A percentile compares a stretch with the other conserved stretches of the same genome.
phyloP scores from a whole-genome alignment of 2,888 invertebrate species.

The Mimachlamys varia region DNA sequence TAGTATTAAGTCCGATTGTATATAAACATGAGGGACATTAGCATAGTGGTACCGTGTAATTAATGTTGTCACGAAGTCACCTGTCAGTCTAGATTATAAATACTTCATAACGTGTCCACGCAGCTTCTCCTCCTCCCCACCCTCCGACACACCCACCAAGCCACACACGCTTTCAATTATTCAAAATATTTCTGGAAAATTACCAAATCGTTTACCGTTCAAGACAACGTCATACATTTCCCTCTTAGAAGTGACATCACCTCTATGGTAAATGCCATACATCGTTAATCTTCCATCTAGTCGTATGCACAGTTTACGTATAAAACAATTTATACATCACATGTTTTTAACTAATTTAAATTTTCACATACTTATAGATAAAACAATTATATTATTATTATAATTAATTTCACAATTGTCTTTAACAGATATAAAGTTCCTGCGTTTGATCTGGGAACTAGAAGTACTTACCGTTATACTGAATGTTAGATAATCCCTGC shows the following conservation, averaged over 20 bases:
- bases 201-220: neutral
- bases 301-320: neutral
- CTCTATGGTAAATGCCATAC: neutral
- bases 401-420: conserved; percentile 8
- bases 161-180: neutral
- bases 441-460: neutral
- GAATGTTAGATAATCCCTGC: neutral
- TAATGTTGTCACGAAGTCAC: neutral
- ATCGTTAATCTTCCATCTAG: neutral
- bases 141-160: neutral
- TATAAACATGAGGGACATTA: conserved; percentile 28
- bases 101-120: neutral
- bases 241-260: neutral
- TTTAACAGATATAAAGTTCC: neutral
- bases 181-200: neutral
- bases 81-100: neutral
- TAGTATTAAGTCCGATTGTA: conserved; percentile 28
- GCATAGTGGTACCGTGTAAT: neutral
- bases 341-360: neutral
- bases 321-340: neutral
- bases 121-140: neutral
- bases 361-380: neutral
- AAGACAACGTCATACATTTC: neutral
- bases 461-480: neutral
- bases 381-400: neutral